Evolutionary conservation across 2,888 invertebrate species (phyloP).

Genomic region (Apomyelois bistriatella): DNA sequence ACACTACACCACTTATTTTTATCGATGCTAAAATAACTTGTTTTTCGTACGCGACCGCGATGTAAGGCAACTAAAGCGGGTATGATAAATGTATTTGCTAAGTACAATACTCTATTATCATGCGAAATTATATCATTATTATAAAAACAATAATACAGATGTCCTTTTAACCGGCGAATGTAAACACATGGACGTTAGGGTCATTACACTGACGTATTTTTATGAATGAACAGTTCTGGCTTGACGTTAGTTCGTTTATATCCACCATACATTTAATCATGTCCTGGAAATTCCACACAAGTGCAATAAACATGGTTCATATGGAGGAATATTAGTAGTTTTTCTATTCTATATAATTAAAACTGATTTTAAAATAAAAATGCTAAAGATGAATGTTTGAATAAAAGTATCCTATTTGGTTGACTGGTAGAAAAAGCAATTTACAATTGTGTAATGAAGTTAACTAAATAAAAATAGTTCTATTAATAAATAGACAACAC

Average conservation of each 20-base stretch:
- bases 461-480: too few species aligned
- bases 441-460: too few species aligned
- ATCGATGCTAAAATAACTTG: conserved; percentile 10
- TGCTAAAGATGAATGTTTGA: too few species aligned
- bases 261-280: not conserved
- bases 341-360: too few species aligned
- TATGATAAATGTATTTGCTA: conserved; percentile 19
- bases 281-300: too few species aligned
- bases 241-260: not conserved
- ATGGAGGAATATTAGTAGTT: too few species aligned
- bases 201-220: not conserved
- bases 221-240: not conserved
- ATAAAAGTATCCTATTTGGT: too few species aligned
- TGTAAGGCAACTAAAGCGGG: conserved; percentile 19
- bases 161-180: not conserved
- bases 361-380: too few species aligned
- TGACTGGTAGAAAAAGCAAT: too few species aligned
- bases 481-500: too few species aligned
- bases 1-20: conserved; percentile 12
- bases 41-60: conserved; percentile 19
- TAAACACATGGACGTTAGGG: not conserved
- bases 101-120: conserved; percentile 7
- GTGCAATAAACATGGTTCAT: too few species aligned
- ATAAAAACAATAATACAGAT: conserved; percentile 5
- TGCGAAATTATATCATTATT: not conserved